Evolutionary conservation across 1,140 invertebrate species (phyloP), one percentile per base, ranked within the genome.

Genomic region (Acromyrmex heyeri): DNA sequence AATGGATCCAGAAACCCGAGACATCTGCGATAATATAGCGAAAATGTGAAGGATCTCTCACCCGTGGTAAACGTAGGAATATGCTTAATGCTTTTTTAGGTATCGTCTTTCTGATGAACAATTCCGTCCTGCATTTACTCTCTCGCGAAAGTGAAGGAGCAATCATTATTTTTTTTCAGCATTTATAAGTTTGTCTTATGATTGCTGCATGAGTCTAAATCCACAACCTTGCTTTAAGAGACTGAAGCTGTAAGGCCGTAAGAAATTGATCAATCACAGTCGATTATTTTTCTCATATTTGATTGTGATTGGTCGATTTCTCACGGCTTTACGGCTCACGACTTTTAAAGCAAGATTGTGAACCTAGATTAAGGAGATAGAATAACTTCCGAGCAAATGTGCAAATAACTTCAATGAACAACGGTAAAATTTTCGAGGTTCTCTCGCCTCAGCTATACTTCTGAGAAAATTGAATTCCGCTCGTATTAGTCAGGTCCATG

Each of bases 1-100:
- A 86, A 86, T 86, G 85, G 85, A 86, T 14, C 65, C 18, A 86
- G 85, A 86, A 86, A 86, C 21, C 44, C 64, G 76, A 86, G 65
- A 64, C 55, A 27, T 81, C 48, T 21, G 55, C 76, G n/a, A 70
- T 86, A 86, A 59, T 81, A 69, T 4, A 44, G 6, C 27, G 44
- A 27, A 62, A 24, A 67, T 38, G 65, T 38, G 57, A 79, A 38
- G 21, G n/a, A 73, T 67, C 34, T 21, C 14, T 14, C 59, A 27
- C 1, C 2, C 4, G 21, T 62, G 2, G 30, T 62, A 77, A 61
- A 30, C 30, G 48, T 21, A 73, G 55, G 14, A 73, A 72, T 72
- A 73, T 14, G 8, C 24, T 82, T 55, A 21, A 7, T 34, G 18
- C 38, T 62, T 73, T 14, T 62, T 83, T 75, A 27, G 38, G 3